These are phyloP conservation scores for Pristionchus pacificus DNA, from an alignment of 1,140 invertebrate species.

Conservation along the genomic window DNA sequence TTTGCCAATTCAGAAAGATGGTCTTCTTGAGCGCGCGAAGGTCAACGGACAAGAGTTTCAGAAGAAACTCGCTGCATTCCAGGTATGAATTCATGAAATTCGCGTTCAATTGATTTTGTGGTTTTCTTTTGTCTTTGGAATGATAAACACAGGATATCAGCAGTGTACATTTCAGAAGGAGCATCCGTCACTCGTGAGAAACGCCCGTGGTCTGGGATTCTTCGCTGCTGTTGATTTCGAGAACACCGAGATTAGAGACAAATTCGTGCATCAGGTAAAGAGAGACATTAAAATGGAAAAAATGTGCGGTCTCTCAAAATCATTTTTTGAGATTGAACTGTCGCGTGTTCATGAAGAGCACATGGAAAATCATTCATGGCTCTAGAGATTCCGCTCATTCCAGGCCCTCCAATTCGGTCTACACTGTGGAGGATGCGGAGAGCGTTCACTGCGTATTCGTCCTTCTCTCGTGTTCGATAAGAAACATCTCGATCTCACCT, in stretches of 20 bases:
- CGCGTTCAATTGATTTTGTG: slow-evolving; percentile 69
- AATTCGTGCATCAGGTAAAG: slow-evolving; percentile 71
- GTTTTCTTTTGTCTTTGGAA: no score
- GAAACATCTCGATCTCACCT: slow-evolving; percentile 83
- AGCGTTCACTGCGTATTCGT: slow-evolving; percentile 74
- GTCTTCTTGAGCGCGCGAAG: slow-evolving; percentile 73
- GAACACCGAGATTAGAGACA: slow-evolving; percentile 70
- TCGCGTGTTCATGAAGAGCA: no score
- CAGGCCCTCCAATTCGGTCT: slow-evolving; percentile 76
- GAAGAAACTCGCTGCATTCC: no score
- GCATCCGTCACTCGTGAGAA: no score
- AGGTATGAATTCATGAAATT: slow-evolving; percentile 57
- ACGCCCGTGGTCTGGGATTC: slow-evolving; percentile 85
- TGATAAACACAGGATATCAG: no score
- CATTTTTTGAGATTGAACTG: no score
- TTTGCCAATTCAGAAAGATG: no score
- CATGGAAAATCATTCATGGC: no score
- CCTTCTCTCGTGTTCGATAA: slow-evolving; percentile 82
- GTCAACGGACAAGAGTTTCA: slow-evolving; percentile 73
- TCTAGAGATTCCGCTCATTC: no score
- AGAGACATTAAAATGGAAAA: no score
- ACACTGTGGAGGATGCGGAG: slow-evolving; percentile 80
- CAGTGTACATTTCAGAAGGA: no score
- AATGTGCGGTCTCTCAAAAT: no score
- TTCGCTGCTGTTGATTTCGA: slow-evolving; percentile 79